Conservation (phyloP, 2,888 invertebrate species). For the Tetranychus truncatus region DNA sequence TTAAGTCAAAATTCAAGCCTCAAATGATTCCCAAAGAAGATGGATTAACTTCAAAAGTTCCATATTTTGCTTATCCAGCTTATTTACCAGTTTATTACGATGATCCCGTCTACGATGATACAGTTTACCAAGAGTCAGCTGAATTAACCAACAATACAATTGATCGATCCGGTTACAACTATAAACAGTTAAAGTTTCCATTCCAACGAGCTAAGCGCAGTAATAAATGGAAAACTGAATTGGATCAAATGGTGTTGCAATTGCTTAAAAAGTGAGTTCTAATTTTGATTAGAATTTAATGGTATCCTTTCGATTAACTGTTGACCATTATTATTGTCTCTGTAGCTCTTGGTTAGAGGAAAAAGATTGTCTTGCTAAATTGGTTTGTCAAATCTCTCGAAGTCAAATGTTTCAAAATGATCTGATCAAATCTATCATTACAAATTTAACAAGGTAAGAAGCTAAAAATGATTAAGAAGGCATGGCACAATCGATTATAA, state of each 20-base stretch:
- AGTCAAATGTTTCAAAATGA: background rate
- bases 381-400: background rate
- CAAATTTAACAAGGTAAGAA: background rate
- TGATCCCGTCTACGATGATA: background rate
- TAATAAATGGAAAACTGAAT: no score
- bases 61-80: background rate
- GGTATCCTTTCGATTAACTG: background rate
- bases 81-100: background rate
- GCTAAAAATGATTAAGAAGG: background rate
- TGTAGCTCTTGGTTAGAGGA: background rate
- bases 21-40: background rate
- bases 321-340: background rate
- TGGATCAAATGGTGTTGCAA: background rate
- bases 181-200: background rate
- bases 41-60: background rate
- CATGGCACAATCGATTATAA: background rate
- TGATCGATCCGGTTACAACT: background rate
- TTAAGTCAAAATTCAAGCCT: background rate
- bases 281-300: background rate
- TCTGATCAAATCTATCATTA: background rate
- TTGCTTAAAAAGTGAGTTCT: background rate
- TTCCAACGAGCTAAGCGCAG: background rate
- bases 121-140: background rate
- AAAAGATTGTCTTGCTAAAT: background rate
- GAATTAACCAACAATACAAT: background rate